Percentiles rank a stretch among this genome's conserved stretches.
Evolutionary conservation across 2,888 invertebrate species (phyloP).

Genomic region (Sminthurinus aureus): DNA sequence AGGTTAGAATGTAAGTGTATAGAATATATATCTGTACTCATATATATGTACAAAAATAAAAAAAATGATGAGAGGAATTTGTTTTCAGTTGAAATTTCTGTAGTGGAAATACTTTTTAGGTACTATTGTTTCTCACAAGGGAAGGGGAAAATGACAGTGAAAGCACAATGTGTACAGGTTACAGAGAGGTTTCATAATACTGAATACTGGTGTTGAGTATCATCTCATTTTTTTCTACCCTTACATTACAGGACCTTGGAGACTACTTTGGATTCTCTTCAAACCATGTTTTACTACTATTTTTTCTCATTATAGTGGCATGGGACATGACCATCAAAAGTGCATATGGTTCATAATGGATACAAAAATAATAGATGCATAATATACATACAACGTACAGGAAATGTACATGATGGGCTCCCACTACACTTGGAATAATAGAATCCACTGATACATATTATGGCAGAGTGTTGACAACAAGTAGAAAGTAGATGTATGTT

Average conservation of each 20-base stretch:
- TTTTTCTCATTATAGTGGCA: not conserved
- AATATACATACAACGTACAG: no score
- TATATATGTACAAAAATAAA: no score
- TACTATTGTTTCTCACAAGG: not conserved
- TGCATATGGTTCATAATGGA: not conserved
- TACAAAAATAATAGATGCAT: not conserved
- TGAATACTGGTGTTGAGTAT: not conserved
- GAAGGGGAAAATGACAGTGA: not conserved
- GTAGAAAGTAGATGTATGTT: no score
- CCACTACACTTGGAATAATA: no score
- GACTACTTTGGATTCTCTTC: not conserved
- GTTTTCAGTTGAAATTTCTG: not conserved
- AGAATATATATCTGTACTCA: no score
- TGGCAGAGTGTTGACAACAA: not conserved
- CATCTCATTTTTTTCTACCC: no score
- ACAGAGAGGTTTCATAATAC: no score
- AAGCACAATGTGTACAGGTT: not conserved
- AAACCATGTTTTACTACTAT: not conserved
- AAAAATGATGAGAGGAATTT: not conserved
- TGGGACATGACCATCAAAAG: not conserved
- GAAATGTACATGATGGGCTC: no score
- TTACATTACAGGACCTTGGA: not conserved
- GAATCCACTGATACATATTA: not conserved
- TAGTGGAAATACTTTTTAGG: no score
- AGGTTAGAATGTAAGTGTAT: no score